Conservation (phyloP, 2,797 vertebrate genomes). For the Intellagama lesueurii region DNA sequence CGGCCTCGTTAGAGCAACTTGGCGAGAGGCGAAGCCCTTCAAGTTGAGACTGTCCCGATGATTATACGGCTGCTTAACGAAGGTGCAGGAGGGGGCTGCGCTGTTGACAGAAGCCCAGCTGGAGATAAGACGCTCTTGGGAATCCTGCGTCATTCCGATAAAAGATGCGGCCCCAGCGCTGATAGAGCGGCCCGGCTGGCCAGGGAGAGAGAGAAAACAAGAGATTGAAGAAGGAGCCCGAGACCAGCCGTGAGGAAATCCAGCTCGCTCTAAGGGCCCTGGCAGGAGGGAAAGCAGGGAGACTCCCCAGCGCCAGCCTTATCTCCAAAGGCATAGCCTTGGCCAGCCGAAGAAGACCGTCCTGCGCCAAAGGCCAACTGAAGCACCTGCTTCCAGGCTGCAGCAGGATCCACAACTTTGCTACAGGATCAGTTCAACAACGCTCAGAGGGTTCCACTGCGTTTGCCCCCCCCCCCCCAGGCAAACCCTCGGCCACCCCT, state of each 20-base stretch:
- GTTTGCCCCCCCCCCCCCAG: too few species aligned
- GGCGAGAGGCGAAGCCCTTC: not conserved
- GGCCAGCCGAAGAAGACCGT: too few species aligned
- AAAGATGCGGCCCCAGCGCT: not conserved
- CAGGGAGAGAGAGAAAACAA: not conserved
- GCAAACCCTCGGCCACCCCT: too few species aligned
- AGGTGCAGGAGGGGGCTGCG: not conserved
- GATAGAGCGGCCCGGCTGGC: not conserved
- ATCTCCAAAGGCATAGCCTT: not conserved
- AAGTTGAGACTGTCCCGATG: not conserved
- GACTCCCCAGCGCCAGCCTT: not conserved
- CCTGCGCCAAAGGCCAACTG: not conserved
- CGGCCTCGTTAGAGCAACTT: not conserved
- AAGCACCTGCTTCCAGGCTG: not conserved
- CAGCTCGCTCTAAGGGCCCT: too few species aligned
- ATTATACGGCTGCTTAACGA: not conserved
- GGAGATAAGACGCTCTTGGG: conserved; percentile 6
- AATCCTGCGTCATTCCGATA: not conserved
- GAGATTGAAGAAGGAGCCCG: not conserved
- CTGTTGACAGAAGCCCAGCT: not conserved
- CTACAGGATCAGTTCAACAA: too few species aligned
- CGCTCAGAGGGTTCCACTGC: too few species aligned
- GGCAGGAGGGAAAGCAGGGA: too few species aligned
- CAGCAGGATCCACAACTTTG: too few species aligned
- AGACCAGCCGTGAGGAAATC: too few species aligned